Base-by-base conservation (phyloP, 2,888 invertebrate genomes). In the Eumacrocentrus americanus region DNA sequence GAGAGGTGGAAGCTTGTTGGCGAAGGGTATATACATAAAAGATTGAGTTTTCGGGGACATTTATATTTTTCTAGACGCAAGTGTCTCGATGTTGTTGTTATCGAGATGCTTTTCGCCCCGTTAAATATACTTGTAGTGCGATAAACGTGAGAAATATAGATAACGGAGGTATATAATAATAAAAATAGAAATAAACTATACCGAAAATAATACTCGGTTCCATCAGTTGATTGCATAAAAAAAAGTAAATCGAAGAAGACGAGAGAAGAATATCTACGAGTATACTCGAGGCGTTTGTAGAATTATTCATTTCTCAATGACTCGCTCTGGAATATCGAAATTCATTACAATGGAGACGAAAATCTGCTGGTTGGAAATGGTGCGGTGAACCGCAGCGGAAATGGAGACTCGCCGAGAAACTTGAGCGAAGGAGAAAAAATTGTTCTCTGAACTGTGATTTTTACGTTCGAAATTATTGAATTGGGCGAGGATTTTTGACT, bases 241-340 rank as follows among this genome's bases (percentile, higher is more conserved):
- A 58, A 29, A 29, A 29, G 4, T 29, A 29, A 29, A 29, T 29
- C 9, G 29, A 16, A 23, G 14, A 40, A 2, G 37, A 9, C 9
- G 2, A 51, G 12, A 40, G 37, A 14, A 14, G 14, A 6, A 37
- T 22, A 48, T 46, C 20, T 37, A 38, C 40, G 12, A 46, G 52
- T 34, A 14, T 50, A 54, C 35, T 51, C 34, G 23, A 51, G 29
- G 35, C 16, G 37, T 58, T 63, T 60, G 51, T 58, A 53, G 60
- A 66, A 61, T 66, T 63, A 66, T 66, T 66, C 61, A 64, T 63
- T 63, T 62, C 58, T 25, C 64, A 63, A 60, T 46, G 50, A 60
- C 40, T 48, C 48, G 58, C 56, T 61, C 48, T 47, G 51, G 56
- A 52, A 63, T 62, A 66, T 66, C 63, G 62, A 64, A 63, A 63